Percentiles rank a stretch among this genome's conserved stretches.
phyloP scores from a whole-genome alignment of 2,797 vertebrate genomes.

The Chanos chanos region DNA sequence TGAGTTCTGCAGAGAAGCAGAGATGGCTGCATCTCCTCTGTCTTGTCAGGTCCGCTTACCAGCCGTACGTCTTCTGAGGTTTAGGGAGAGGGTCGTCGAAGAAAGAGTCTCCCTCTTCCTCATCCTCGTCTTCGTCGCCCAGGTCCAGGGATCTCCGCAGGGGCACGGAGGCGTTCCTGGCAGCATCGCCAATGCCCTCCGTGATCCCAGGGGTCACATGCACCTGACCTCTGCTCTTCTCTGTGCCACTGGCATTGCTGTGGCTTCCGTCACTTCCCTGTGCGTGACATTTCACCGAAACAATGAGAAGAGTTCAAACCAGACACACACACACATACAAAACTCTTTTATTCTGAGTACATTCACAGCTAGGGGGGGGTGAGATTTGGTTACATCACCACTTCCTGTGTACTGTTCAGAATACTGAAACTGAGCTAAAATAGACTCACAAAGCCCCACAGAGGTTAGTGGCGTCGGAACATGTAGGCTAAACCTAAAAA shows the following conservation, averaged over 20 bases:
- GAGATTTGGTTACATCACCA: too few species aligned
- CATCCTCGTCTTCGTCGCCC: constrained; percentile 57
- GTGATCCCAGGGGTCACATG: constrained; percentile 51
- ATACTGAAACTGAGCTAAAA: too few species aligned
- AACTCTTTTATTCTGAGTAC: too few species aligned
- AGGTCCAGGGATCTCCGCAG: constrained; percentile 57
- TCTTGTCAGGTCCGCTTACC: constrained; percentile 68
- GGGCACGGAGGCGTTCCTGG: constrained; percentile 12
- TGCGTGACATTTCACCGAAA: constrained; percentile 26
- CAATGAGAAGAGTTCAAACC: too few species aligned
- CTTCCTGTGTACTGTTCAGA: too few species aligned
- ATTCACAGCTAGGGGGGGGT: too few species aligned
- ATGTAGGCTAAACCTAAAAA: too few species aligned
- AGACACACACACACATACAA: too few species aligned
- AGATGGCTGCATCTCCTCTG: neutral
- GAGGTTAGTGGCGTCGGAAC: too few species aligned
- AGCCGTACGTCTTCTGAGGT: constrained; percentile 82
- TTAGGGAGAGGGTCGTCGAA: constrained; percentile 92
- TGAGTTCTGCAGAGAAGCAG: neutral
- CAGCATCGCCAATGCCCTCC: constrained; percentile 45
- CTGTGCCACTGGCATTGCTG: constrained; percentile 61
- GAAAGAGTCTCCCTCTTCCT: constrained; percentile 84
- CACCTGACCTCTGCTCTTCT: constrained; percentile 60
- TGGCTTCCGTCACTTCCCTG: constrained; percentile 61
- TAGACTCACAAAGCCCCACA: too few species aligned